These are phyloP conservation scores for Elmis aenea DNA, from an alignment of 2,888 invertebrate species.

Conservation along the genomic window DNA sequence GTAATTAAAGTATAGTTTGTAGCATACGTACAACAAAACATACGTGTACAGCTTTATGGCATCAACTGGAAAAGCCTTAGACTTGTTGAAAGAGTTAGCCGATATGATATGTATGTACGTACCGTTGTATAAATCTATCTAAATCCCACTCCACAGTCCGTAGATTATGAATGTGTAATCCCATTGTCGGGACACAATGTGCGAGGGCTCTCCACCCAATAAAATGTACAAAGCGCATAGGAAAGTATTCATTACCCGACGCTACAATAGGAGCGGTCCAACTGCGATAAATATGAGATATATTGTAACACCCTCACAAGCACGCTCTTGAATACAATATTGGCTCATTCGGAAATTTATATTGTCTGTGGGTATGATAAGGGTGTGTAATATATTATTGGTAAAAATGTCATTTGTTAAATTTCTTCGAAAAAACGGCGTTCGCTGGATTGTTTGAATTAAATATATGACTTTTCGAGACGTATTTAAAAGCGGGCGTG, in stretches of 20 bases:
- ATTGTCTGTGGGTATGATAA: conserved; percentile 45
- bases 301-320: conserved; percentile 35
- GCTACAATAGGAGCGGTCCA: conserved; percentile 35
- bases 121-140: conserved; percentile 17
- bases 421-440: no score
- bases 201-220: conserved; percentile 38
- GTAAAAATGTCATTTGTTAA: conserved; percentile 43
- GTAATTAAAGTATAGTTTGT: no score
- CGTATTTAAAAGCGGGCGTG: no score
- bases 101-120: no score
- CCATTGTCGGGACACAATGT: conserved; percentile 40
- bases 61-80: no score
- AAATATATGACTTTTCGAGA: no score
- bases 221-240: conserved; percentile 44
- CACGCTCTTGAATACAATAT: conserved; percentile 39
- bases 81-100: no score
- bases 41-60: no score
- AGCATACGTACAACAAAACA: no score
- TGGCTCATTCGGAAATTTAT: conserved; percentile 44
- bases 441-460: no score
- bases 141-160: conserved; percentile 16
- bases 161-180: conserved; percentile 42
- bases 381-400: conserved; percentile 43
- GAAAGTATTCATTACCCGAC: conserved; percentile 41
- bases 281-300: conserved; percentile 44